phyloP scores from a whole-genome alignment of 2,888 invertebrate genomes.

The Diploptera punctata region DNA sequence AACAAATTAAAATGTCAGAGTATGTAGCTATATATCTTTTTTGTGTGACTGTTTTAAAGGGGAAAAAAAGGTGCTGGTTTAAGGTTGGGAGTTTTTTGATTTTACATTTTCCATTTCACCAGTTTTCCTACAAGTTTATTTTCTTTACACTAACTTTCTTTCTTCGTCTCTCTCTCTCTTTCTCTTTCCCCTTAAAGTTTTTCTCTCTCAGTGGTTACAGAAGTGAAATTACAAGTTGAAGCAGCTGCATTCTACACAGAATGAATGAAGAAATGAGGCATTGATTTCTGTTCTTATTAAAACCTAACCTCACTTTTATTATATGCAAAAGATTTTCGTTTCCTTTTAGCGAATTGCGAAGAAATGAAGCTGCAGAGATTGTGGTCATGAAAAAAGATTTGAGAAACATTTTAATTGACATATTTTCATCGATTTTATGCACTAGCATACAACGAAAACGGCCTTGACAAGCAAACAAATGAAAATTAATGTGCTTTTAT shows the following conservation, averaged over 20 bases:
- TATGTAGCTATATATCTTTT: neutral
- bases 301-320: slow-evolving; percentile 1
- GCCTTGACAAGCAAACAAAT: too few species aligned
- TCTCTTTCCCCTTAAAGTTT: neutral
- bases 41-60: neutral
- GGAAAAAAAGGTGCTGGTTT: neutral
- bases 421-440: too few species aligned
- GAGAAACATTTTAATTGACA: too few species aligned
- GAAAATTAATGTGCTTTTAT: too few species aligned
- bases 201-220: neutral
- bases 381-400: too few species aligned
- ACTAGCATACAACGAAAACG: too few species aligned
- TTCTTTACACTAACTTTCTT: too few species aligned
- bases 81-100: neutral
- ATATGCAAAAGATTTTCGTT: neutral
- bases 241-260: slow-evolving; percentile 8
- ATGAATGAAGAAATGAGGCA: slow-evolving; percentile 12
- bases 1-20: neutral
- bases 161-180: neutral
- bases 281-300: slow-evolving; percentile 19
- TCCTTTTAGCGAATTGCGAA: too few species aligned
- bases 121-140: neutral
- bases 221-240: slow-evolving; percentile 13
- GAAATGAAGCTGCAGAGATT: too few species aligned
- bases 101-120: slow-evolving; percentile 1